Evolutionary conservation across 1,140 invertebrate genomes (phyloP), one percentile per base, ranked within the genome.

Genomic region (Pogonomyrmex barbatus): DNA sequence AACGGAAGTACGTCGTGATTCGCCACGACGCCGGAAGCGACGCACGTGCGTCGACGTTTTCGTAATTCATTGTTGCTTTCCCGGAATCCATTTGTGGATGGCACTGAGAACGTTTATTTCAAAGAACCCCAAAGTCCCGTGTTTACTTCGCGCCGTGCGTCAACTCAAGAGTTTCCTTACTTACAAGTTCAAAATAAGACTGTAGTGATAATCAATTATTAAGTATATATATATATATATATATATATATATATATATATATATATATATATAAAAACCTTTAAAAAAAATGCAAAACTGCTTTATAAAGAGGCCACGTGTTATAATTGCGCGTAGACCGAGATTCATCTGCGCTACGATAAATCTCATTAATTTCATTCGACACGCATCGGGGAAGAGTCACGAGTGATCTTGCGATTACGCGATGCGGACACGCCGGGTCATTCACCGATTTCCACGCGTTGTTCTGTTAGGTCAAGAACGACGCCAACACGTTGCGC

Each of bases 1-100:
- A 62, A 36, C 89, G 89, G 89, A 90, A 90, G 70, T 86, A 79
- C 75, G 56, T 83, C 77, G 89, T 86, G 87, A 91, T 91, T 91
- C 83, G 88, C 79, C 45, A 45, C 75, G 70, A 83, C 87, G 87
- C 89, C 90, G 89, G 89, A 91, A 91, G 68, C 89, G 85, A 73
- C 85, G 90, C 90, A 90, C 90, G 89, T 90, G 90, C 89, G 89
- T 82, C 78, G 90, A 77, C 87, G 88, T 91, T 88, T 90, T 86
- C 60, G 17, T 85, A 47, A 71, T 90, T 88, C 75, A 89, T 89
- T 89, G 17, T 33, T 68, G 78, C 63, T 89, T 89, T 89, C 89
- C 47, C 24, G 60, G 89, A 87, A 90, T 76, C 79, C 67, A 63
- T 89, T 87, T 47, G 36, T 77, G 60, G 85, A 87, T 68, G 78